Evolutionary conservation across 2,113 vertebrate genomes (phyloP), one percentile per base, ranked within the genome.

Genomic region (Oreochromis niloticus): DNA sequence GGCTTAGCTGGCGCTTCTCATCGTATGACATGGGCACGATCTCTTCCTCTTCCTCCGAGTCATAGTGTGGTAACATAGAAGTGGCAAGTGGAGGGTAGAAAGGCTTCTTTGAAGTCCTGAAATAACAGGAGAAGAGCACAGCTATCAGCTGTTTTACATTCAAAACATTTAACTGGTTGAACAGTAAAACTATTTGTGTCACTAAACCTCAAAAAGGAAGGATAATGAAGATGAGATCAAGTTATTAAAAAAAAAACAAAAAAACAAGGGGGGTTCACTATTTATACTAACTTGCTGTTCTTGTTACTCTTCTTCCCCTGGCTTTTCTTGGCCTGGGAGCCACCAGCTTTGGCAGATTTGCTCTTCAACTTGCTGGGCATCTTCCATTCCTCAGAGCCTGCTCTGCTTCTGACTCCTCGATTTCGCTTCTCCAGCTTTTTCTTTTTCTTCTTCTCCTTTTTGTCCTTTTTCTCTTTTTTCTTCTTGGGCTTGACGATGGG

Each of bases 1-100:
- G 91, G 89, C 98, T 99, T 27, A 99, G 94, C 90, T 99, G 98
- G 0, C 98, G 96, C 57, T 99, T 99, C 91, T 99, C 98, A 0
- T 99, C 98, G 0, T 99, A 99, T 0, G 97, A 96, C 98, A 99
- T 99, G 54, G 98, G 98, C 9, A 97, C 96, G 32, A 96, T 95
- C 89, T 97, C 97, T 46, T 97, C 96, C 84, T 97, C 98, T 4
- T 98, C 98, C 41, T 99, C 98, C 0, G 98, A 99, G 86, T 99
- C 98, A 4, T 97, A 99, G 57, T 97, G 97, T 0, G 96, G 80
- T 1, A 97, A 93, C 50, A 95, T 82, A 83, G 95, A 14, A 7
- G 90, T 0, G 32, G 92, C 54, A 7, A 90, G 84, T 0, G 91
- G 88, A 1, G 95, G 68, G 6, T 92, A 89, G 75, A 79, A 94